Evolutionary conservation across 2,888 invertebrate genomes (phyloP).

Genomic region (Euclidia mi): DNA sequence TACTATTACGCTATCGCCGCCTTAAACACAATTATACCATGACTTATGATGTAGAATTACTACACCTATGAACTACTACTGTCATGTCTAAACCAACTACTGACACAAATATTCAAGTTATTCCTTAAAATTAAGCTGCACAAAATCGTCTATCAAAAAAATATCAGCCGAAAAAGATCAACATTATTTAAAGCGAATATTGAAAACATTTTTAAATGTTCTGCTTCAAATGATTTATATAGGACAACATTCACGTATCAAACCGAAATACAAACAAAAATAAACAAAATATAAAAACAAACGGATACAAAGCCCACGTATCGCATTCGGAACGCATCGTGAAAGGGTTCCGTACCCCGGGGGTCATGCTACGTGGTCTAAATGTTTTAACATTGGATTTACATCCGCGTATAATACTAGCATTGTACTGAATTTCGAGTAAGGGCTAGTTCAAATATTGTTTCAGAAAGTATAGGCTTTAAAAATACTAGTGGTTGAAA

Average conservation of each 20-base stretch:
- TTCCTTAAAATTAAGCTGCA: too few relatives aligned
- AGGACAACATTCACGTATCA: not conserved
- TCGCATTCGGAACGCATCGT: constrained; percentile 55
- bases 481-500: constrained; percentile 19
- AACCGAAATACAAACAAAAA: constrained; percentile 14
- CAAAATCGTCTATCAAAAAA: too few relatives aligned
- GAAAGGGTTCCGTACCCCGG: constrained; percentile 55
- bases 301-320: constrained; percentile 38
- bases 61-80: too few relatives aligned
- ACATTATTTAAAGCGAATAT: too few relatives aligned
- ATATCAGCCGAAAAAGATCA: too few relatives aligned
- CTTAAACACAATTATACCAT: too few relatives aligned
- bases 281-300: constrained; percentile 21
- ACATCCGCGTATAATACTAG: constrained; percentile 70
- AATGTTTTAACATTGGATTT: constrained; percentile 83
- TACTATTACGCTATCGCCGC: too few relatives aligned
- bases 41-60: too few relatives aligned
- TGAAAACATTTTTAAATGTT: too few relatives aligned
- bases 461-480: constrained; percentile 18
- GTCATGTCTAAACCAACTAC: too few relatives aligned
- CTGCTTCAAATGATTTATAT: not conserved
- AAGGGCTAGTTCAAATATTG: constrained; percentile 29
- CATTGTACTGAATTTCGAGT: constrained; percentile 68
- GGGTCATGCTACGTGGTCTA: constrained; percentile 76
- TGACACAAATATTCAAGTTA: too few relatives aligned